Percentiles rank a stretch among this genome's conserved stretches.
phyloP scores from a whole-genome alignment of 2,797 vertebrate genomes.

The Bothrops alternatus region DNA sequence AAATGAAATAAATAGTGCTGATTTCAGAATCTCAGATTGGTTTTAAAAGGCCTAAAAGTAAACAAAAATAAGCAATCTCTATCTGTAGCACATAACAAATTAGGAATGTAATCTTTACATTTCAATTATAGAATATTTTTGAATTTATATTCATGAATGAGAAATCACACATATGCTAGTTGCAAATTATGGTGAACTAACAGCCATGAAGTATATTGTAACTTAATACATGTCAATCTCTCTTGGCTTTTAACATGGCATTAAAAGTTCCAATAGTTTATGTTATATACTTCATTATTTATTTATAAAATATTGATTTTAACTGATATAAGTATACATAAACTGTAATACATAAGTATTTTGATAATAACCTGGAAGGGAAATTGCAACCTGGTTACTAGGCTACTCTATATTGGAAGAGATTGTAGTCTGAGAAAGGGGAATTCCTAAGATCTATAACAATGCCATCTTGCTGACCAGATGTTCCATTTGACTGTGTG shows the following conservation, averaged over 20 bases:
- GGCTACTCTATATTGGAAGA: background rate
- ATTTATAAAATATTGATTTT: background rate
- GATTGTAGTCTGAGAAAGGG: background rate
- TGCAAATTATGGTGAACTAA: background rate
- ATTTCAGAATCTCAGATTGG: constrained; percentile 44
- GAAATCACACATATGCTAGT: background rate
- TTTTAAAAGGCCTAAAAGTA: constrained; percentile 54
- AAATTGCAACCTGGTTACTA: background rate
- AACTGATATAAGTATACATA: background rate
- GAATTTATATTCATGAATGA: background rate
- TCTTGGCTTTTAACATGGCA: background rate
- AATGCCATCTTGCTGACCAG: background rate
- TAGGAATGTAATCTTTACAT: background rate
- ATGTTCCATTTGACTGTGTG: background rate
- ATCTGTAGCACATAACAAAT: constrained; percentile 12
- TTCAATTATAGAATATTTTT: background rate
- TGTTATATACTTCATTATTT: too few relatives aligned
- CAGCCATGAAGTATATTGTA: background rate
- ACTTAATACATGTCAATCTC: background rate
- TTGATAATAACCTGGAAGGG: background rate
- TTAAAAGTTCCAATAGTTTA: constrained; percentile 14
- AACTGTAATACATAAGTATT: background rate
- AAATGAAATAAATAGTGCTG: constrained; percentile 58
- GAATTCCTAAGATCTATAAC: background rate
- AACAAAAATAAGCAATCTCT: constrained; percentile 16